phyloP scores from a whole-genome alignment of 2,888 invertebrate species.

The Globia sparganii region DNA sequence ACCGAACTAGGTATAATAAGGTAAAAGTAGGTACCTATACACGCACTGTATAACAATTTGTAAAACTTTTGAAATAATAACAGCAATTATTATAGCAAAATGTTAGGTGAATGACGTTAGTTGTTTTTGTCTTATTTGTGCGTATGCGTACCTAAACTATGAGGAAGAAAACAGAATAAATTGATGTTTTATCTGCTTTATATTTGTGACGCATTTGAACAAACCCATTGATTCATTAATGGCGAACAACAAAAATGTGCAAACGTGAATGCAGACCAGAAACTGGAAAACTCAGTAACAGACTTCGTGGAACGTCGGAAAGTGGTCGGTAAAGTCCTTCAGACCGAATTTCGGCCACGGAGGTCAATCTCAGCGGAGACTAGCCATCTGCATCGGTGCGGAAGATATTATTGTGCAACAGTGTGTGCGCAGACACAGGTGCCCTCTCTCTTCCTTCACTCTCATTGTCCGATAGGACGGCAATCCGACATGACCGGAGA shows the following conservation, averaged over 20 bases:
- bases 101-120: not conserved
- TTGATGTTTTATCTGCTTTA: not conserved
- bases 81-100: not conserved
- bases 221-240: conserved; percentile 14
- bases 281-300: not conserved
- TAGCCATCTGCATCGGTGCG: too few species aligned
- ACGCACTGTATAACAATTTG: too few species aligned
- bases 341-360: too few species aligned
- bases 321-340: too few species aligned
- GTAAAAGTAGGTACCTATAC: not conserved
- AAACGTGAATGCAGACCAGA: not conserved
- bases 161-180: conserved; percentile 12
- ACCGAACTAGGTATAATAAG: not conserved
- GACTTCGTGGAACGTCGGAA: not conserved
- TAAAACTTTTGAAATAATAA: not conserved
- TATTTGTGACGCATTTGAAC: conserved; percentile 8
- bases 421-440: too few species aligned
- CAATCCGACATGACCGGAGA: too few species aligned
- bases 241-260: not conserved
- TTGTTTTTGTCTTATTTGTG: not conserved
- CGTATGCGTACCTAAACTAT: not conserved
- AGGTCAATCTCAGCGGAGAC: too few species aligned
- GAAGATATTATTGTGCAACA: too few species aligned
- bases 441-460: too few species aligned
- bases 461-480: too few species aligned